Conservation (phyloP, 2,113 vertebrate genomes). For the Noctilio leporinus region DNA sequence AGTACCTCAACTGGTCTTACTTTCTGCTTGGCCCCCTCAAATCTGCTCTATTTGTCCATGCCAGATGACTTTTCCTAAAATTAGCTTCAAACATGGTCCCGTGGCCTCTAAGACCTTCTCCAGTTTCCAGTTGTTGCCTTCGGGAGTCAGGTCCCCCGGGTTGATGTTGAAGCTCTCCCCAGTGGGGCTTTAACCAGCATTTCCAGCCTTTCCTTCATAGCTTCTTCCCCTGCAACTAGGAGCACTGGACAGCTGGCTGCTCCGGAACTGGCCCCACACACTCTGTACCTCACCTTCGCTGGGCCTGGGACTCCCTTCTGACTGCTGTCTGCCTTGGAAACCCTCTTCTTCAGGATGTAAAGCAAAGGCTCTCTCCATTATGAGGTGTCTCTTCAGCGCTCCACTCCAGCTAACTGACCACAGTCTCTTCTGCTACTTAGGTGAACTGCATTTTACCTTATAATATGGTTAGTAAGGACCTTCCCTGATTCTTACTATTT, state of each 20-base stretch:
- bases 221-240: background rate
- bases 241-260: accelerated
- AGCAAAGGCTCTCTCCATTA: background rate
- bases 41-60: background rate
- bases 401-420: background rate
- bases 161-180: background rate
- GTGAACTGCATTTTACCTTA: background rate
- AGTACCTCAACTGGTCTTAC: background rate
- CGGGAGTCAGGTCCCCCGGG: background rate
- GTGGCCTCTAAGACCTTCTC: background rate
- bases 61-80: background rate
- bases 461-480: background rate
- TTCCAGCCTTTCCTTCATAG: background rate
- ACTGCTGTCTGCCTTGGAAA: background rate
- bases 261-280: accelerated
- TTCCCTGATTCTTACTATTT: background rate
- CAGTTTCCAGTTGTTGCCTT: background rate
- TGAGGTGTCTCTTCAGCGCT: background rate
- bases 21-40: background rate
- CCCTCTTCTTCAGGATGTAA: background rate
- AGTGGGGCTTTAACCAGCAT: background rate
- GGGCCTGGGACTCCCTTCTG: background rate
- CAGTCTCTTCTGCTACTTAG: background rate
- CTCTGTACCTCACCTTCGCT: background rate
- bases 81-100: background rate